phyloP scores from a whole-genome alignment of 2,113 vertebrate genomes.

The Brachionichthys hirsutus region DNA sequence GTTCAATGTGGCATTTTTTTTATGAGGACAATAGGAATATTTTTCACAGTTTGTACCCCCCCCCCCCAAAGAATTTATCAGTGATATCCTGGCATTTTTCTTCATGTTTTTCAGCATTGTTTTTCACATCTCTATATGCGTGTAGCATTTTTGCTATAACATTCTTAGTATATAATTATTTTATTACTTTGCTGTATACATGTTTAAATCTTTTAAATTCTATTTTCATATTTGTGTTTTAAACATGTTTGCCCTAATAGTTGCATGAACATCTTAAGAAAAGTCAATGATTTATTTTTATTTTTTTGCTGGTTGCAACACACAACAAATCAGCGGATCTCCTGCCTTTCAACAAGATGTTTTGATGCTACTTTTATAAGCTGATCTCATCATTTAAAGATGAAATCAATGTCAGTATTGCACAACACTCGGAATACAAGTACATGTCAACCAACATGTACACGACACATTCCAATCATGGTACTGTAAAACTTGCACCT shows the following conservation, averaged over 20 bases:
- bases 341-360: neutral
- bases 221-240: constrained; percentile 69
- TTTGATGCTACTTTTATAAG: neutral
- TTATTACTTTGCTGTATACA: constrained; percentile 58
- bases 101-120: constrained; percentile 55
- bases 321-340: neutral
- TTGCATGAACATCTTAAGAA: constrained; percentile 25
- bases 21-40: constrained; percentile 80
- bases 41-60: constrained; percentile 93
- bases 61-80: constrained; percentile 90
- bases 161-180: constrained; percentile 57
- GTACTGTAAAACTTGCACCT: constrained; percentile 2
- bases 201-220: constrained; percentile 53
- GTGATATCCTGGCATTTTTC: constrained; percentile 60
- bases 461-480: constrained; percentile 26
- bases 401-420: neutral
- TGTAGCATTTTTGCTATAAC: constrained; percentile 66
- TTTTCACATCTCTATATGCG: constrained; percentile 53
- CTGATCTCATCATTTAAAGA: constrained; percentile 1
- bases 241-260: constrained; percentile 27
- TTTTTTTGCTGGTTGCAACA: constrained; percentile 19
- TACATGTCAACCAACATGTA: neutral
- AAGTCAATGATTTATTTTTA: constrained; percentile 14
- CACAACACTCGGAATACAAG: too few species aligned
- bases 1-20: constrained; percentile 99